phyloP scores from a whole-genome alignment of 2,113 vertebrate species.

The Trichomycterus rosablanca region DNA sequence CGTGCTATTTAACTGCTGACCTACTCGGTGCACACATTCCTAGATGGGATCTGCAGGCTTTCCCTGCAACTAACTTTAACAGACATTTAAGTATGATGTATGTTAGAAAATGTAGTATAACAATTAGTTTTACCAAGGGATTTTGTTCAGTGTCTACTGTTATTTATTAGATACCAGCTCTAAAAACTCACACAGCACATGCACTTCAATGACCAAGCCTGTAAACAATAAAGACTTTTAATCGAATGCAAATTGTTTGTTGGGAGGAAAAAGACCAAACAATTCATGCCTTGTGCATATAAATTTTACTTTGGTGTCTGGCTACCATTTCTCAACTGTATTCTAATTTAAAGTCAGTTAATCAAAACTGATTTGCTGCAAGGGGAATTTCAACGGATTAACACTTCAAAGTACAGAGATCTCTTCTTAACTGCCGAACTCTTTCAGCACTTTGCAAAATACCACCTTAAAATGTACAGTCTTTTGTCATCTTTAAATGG shows the following conservation, averaged over 20 bases:
- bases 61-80: too few relatives aligned
- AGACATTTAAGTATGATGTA: too few relatives aligned
- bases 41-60: neutral
- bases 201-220: constrained; percentile 4
- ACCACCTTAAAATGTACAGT: constrained; percentile 41
- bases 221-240: constrained; percentile 22
- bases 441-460: constrained; percentile 38
- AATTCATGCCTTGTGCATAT: constrained; percentile 9
- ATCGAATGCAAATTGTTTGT: constrained; percentile 17
- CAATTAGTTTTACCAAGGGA: neutral
- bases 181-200: constrained; percentile 5
- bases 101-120: neutral
- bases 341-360: constrained; percentile 40
- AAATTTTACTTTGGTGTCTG: constrained; percentile 15
- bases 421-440: constrained; percentile 24
- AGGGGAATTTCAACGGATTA: constrained; percentile 42
- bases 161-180: neutral
- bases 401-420: constrained; percentile 44
- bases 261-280: neutral
- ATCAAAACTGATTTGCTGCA: constrained; percentile 45
- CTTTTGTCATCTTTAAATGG: constrained; percentile 45
- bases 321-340: constrained; percentile 30
- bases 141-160: neutral
- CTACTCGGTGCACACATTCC: constrained; percentile 13
- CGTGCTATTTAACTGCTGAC: constrained; percentile 7